Evolutionary conservation across 2,888 invertebrate species (phyloP), one percentile per base, ranked within the genome.

Genomic region (Tinea semifulvella): DNA sequence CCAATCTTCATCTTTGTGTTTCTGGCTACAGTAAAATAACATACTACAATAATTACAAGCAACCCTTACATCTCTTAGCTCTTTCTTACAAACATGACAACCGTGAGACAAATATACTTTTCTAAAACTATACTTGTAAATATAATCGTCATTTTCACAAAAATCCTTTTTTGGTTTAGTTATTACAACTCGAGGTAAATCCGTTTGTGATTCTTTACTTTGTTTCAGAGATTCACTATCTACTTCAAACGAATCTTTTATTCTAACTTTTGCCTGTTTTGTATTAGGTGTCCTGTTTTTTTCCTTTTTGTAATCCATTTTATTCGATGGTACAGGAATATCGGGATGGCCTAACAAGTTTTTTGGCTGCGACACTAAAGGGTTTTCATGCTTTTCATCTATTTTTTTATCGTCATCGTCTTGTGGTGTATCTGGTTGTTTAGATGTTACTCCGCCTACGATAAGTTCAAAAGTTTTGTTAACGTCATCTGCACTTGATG

Each of bases 41-140:
- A 90, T 73, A 47, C 81, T 79, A 51, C 90, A 90, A 40, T 70
- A 75, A 43, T 63, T 62, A 49, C 81, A 77, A 0, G 74, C 61
- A 1, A 77, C 59, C 47, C 72, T 58, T 1, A 53, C 46, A 1
- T 65, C 57, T 28, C 52, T 58, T 47, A 82, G 53, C 20, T 67
- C 64, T 19, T 68, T 72, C 49, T 81, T 80, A 51, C 83, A 83
- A 42, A 79, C 59, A 42, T 81, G 76, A 48, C 89, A 89, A 3
- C 83, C 66, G 48, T 83, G 85, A 31, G 84, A 80, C 22, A 85
- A 66, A 57, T 85, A 89, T 10, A 88, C 85, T 56, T 83, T 83
- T 7, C 89, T 77, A 44, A 88, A 88, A 55, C 82, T 85, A 49
- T 88, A 86, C 49, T 87, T 84, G 54, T 88, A 86, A 42, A 88